Evolutionary conservation across 2,113 vertebrate genomes (phyloP).

Genomic region (Strigops habroptila): DNA sequence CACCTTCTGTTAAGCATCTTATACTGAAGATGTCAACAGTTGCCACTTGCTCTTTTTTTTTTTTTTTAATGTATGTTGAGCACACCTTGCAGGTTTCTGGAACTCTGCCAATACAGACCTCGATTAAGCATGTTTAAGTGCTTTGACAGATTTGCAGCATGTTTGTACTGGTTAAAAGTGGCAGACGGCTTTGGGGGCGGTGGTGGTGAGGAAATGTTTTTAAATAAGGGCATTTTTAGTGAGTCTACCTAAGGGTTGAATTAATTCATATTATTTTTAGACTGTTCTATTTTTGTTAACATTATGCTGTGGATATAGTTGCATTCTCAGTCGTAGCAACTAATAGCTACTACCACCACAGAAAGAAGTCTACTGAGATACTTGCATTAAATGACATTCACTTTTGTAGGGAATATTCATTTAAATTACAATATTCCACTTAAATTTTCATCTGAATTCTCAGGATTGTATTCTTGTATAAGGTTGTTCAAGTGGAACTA

Average conservation of each 20-base stretch:
- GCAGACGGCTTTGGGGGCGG: background rate
- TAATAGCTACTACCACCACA: background rate
- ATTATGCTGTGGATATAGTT: background rate
- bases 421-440: background rate
- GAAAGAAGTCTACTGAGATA: background rate
- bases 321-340: background rate
- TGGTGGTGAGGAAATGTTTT: background rate
- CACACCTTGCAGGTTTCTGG: background rate
- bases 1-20: background rate
- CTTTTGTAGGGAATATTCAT: background rate
- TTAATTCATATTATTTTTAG: background rate
- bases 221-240: background rate
- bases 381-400: background rate
- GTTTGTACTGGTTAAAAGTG: background rate
- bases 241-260: background rate
- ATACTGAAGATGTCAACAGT: background rate
- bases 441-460: background rate
- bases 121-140: background rate
- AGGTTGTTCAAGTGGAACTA: background rate
- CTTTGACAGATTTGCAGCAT: background rate
- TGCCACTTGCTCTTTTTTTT: background rate
- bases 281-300: background rate
- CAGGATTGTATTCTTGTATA: background rate
- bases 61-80: background rate
- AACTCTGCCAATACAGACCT: background rate